Base-by-base conservation (phyloP, 2,797 vertebrate species). In the Cephalopachus bancanus region DNA sequence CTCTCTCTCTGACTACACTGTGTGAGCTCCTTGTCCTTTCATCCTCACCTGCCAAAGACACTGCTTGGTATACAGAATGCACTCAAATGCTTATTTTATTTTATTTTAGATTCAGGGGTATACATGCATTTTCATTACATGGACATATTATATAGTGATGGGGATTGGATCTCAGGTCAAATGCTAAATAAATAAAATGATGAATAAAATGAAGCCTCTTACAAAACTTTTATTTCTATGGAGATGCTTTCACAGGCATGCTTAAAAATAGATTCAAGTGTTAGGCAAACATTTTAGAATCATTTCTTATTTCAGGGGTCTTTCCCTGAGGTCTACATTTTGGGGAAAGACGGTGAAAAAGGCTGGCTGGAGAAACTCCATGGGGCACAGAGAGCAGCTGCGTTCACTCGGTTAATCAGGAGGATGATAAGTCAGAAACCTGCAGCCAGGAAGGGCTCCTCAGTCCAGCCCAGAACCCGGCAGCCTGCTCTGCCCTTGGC, bases 221-320 rank as follows among this genome's bases (percentile, higher is more conserved):
- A 89, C 7, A 60, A 53, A 89, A 55, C 19, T 57, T 85, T 62
- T 71, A 14, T 79, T 91, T 92, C 91, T 67, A 20, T n/a, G 0
- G 37, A 85, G 83, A 71, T 12, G 44, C 57, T 49, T 65, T 83
- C 17, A 7, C 33, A 93, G 5, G 53, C 55, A 74, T 89, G 69
- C 59, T 89, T 88, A 91, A 78, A 74, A 76, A 51, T 37, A 24
- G 11, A 17, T 74, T 95, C 84, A 72, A 57, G 83, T 91, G 75
- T 89, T 72, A 78, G n/a, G 80, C 71, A 94, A 96, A 81, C n/a
- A 74, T 55, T 76, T 81, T 83, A 37, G 44, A 71, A 76, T 87
- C 83, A 72, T 64, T 1, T 53, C 62, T 1, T 53, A n/a, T 90
- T 94, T 75, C 65, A 19, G 4, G 81, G n/a, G 65, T 94, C 60